Evolutionary conservation across 2,888 invertebrate species (phyloP).

Genomic region (Dicranocentrus wangi): DNA sequence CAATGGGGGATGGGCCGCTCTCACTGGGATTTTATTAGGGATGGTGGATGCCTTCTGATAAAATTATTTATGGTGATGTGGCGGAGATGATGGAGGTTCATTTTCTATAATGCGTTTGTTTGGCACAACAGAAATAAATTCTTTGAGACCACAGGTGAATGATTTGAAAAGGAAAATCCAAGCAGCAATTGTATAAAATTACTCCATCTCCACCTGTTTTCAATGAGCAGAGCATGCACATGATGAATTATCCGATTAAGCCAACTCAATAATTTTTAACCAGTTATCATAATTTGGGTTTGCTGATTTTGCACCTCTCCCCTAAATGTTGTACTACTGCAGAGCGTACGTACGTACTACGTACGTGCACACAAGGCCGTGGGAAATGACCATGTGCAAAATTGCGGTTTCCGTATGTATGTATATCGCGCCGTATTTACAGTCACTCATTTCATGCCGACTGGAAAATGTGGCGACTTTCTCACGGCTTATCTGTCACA

Average conservation of each 20-base stretch:
- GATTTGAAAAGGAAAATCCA: background rate
- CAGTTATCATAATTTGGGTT: too few species aligned
- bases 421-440: too few species aligned
- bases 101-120: background rate
- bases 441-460: too few species aligned
- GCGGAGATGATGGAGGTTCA: background rate
- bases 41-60: conserved; percentile 5
- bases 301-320: too few species aligned
- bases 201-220: background rate
- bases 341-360: background rate
- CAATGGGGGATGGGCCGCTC: background rate
- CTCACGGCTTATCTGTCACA: background rate
- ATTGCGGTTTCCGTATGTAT: background rate
- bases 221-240: too few species aligned
- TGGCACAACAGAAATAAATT: background rate
- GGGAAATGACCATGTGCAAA: background rate
- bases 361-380: background rate
- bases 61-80: background rate
- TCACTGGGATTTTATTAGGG: background rate
- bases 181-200: background rate
- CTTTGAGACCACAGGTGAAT: background rate
- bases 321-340: background rate
- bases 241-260: too few species aligned
- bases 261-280: too few species aligned
- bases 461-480: background rate